Base-by-base conservation (phyloP, 2,797 vertebrate genomes). In the Hyperoplus immaculatus region DNA sequence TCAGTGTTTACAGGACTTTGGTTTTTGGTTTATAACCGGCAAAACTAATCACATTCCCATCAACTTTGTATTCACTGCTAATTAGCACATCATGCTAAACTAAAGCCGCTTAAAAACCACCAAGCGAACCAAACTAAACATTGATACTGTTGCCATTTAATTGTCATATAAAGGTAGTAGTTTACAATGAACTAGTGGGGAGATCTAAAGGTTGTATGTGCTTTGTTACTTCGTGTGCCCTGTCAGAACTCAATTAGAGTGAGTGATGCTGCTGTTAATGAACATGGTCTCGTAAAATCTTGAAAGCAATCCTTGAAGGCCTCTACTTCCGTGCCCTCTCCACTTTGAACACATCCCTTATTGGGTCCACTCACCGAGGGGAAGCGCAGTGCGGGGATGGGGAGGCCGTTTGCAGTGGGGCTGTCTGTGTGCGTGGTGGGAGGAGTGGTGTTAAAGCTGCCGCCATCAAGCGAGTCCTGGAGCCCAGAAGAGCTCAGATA, bases 401-500 rank as follows among this genome's bases (percentile, higher is more conserved):
- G 69, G 75, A 91, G 75, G 78, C 88, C 87, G 89, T 96, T 91
- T 78, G 81, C 8, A 72, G 89, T 49, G 58, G 89, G 82, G 79
- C 91, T 0, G 56, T 49, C n/a, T 53, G 87, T 18, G 77, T 73
- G 83, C 43, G 79, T 21, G 69, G 83, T 59, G 55, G 89, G 84
- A 61, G 89, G 89, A 53, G 83, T 85, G n/a, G 80, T 42, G 64
- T 80, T 86, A 38, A 83, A 62, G 80, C 78, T 81, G 72, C 88
- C 77, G 64, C 77, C 78, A 69, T 97, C 96, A 0, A 92, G 92
- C 21, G 94, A 88, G 78, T 99, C 98, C 90, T 97, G 94, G 80
- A 97, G 96, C 73, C 97, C 97, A 0, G 97, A 97, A 69, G 97
- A 97, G 93, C 97, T 98, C 84, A 97, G 94, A 94, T 98, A 97